These are phyloP conservation scores for Etheostoma spectabile DNA, from an alignment of 2,113 vertebrate species.

Conservation along the genomic window DNA sequence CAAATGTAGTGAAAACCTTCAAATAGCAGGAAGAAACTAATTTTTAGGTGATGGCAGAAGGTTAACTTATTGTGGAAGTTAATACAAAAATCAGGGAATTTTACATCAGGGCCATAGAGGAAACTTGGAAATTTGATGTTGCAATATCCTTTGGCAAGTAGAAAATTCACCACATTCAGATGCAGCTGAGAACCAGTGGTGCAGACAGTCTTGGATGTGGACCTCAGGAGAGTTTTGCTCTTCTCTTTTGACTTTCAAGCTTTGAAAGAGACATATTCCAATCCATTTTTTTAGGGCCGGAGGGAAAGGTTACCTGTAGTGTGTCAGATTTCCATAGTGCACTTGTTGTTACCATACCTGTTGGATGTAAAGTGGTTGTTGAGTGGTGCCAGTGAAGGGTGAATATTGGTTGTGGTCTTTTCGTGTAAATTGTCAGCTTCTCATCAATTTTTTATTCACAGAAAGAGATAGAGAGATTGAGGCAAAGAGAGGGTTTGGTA, in stretches of 20 bases:
- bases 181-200: slow-evolving; percentile 3
- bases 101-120: not conserved
- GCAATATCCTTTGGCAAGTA: slow-evolving; percentile 9
- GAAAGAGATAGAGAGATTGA: slow-evolving; percentile 7
- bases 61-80: not conserved
- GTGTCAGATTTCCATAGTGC: slow-evolving; percentile 29
- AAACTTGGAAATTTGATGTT: not conserved
- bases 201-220: not conserved
- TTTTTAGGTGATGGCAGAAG: not conserved
- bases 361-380: slow-evolving; percentile 48
- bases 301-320: slow-evolving; percentile 32
- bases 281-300: slow-evolving; percentile 15
- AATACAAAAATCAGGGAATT: not conserved
- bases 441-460: slow-evolving; percentile 42
- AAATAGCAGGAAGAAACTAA: not conserved
- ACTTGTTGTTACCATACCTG: slow-evolving; percentile 13
- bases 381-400: slow-evolving; percentile 31
- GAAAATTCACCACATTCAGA: slow-evolving; percentile 5
- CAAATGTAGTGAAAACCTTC: not conserved
- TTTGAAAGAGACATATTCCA: slow-evolving; percentile 31
- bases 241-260: slow-evolving; percentile 15
- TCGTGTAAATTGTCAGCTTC: slow-evolving; percentile 48
- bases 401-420: slow-evolving; percentile 40
- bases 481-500: slow-evolving; percentile 7
- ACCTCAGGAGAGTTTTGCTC: not conserved